Evolutionary conservation across 2,113 vertebrate genomes (phyloP), one percentile per base, ranked within the genome.

Genomic region (Canis aureus): DNA sequence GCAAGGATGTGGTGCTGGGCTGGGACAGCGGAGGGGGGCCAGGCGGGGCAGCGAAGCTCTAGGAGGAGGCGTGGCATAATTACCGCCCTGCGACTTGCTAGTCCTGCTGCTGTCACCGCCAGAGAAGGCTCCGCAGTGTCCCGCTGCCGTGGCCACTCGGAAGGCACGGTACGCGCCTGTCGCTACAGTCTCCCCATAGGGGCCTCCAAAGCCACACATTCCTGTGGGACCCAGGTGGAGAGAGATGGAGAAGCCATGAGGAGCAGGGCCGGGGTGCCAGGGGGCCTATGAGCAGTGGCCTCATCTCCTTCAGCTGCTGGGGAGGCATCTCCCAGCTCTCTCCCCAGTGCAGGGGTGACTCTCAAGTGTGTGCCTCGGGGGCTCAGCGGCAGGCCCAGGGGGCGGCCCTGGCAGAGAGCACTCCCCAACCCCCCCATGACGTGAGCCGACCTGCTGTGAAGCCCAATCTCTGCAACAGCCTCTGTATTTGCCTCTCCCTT

Each of bases 51-150:
- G 98, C 97, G 94, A 98, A 97, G 98, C 79, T 84, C 60, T 97
- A 97, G 97, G 98, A 92, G 98, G 97, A 95, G 97, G 96, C 98
- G 92, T 96, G 98, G 98, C 98, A 98, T 99, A 99, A 99, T 99
- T 99, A 99, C 99, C 99, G 98, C 99, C 99, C 99, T 99, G 99
- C 98, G 99, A 98, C 99, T 99, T 99, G 99, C 98, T 99, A 99
- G 99, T 99, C 98, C 99, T 99, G 99, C 98, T 97, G 99, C 98
- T 98, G 98, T 99, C 99, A 98, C 97, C 98, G 98, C 99, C 98
- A 96, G 99, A 98, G 98, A 99, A 99, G 98, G 98, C 98, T 99
- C 99, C 99, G 83, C 98, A 99, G 98, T 98, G 99, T 99, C 99
- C 99, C 97, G 98, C 97, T 32, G 99, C 98, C 97, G 98, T 98